Percentiles rank a stretch among this genome's conserved stretches.
Conservation (phyloP, 2,797 vertebrate species). For the Hylomyscus alleni region DNA sequence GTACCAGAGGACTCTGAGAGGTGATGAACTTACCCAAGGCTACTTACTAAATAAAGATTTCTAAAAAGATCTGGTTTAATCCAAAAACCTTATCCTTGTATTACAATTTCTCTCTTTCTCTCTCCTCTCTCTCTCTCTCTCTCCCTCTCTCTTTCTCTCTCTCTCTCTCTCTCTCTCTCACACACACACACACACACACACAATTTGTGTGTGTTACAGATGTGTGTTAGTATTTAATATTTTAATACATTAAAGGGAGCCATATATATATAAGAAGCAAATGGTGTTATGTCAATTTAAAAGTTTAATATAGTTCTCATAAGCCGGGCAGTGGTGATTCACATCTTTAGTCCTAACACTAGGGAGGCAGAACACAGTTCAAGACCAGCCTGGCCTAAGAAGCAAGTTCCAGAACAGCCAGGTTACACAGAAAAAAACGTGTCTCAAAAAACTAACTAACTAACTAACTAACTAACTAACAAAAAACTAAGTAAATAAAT, state of each 20-base stretch:
- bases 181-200: neutral
- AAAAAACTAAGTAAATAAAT: neutral
- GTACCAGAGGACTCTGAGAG: neutral
- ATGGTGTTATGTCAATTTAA: slow-evolving; percentile 48
- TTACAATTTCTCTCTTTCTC: neutral
- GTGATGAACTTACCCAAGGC: slow-evolving; percentile 22
- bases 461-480: neutral
- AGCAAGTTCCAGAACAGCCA: neutral
- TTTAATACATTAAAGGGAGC: slow-evolving; percentile 27
- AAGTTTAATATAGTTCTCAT: slow-evolving; percentile 9
- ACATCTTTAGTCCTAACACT: neutral
- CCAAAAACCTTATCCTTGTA: slow-evolving; percentile 35
- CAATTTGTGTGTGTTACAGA: no score
- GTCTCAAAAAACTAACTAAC: neutral
- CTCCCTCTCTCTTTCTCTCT: no score
- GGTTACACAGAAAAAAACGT: neutral
- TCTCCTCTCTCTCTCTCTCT: neutral
- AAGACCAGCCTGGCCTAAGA: neutral
- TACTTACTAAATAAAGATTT: slow-evolving; percentile 37
- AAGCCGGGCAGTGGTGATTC: neutral
- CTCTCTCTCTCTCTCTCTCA: neutral
- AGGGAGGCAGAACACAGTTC: neutral
- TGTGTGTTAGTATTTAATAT: slow-evolving; percentile 5
- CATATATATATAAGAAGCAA: slow-evolving; percentile 44
- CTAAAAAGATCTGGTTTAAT: neutral